Evolutionary conservation across 2,888 invertebrate genomes (phyloP), one percentile per base, ranked within the genome.

Genomic region (Aleiodes alternator): DNA sequence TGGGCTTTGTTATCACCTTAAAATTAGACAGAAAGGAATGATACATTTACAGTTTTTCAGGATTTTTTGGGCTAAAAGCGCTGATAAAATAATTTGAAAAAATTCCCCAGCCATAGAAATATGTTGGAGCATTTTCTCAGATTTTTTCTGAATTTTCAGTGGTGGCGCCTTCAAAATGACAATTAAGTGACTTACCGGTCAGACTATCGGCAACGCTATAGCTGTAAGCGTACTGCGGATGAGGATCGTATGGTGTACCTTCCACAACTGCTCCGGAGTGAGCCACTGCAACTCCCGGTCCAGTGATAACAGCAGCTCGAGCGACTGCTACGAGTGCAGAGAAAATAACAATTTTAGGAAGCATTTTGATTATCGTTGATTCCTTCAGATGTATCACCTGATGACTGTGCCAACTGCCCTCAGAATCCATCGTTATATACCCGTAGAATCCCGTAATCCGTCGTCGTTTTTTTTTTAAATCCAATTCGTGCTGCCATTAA

Each of bases 1-100:
- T 88, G 88, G n/a, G 87, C 85, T 73, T 88, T 88, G 82, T 87
- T 87, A 80, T 88, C 88, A 16, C 88, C 88, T 87, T 61, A 9
- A 3, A 29, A 53, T 23, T 53, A 9, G 9, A 59, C 11, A 23
- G 12, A 11, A 66, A 64, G 2, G 2, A 23, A 23, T 23, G 23
- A 23, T 23, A 23, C 2, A 23, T 1, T 23, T 23, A 1, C 23
- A 23, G 23, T 23, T 23, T 23, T 23, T 23, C 23, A 23, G 23
- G 23, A 23, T 23, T 2, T 23, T 23, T 23, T 23, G 2, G 2
- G 23, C 23, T 23, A 2, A 23, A 23, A 23, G 23, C 23, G 2
- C 23, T 23, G 23, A 23, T 23, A 23, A 23, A 23, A 23, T 2
- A 23, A 23, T 23, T 2, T 2, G 23, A 23, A 23, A 23, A 23